Evolutionary conservation across 2,113 vertebrate genomes (phyloP), one percentile per base, ranked within the genome.

Genomic region (Sprattus sprattus): DNA sequence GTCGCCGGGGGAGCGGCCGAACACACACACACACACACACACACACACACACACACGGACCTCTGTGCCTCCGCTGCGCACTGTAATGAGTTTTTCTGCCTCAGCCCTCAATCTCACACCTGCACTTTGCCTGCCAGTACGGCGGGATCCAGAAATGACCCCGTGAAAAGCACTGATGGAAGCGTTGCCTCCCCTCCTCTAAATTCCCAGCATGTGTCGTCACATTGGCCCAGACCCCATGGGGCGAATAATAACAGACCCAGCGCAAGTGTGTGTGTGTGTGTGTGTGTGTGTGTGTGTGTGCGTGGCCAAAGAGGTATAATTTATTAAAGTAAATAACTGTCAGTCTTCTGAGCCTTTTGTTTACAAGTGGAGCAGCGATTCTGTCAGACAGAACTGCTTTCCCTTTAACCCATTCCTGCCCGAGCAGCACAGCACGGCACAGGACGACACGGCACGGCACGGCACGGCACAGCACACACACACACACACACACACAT

Each of bases 351-450:
- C 20, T 82, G 45, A 49, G 82, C 22, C 39, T 45, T 75, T 47
- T 67, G 50, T 88, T 84, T 87, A 60, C 80, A 54, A 67, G 75
- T 47, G 52, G 67, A 78, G 67, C 39, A 52, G 81, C 54, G 67
- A 85, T 86, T 60, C 64, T 84, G 83, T 67, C 28, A 82, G 71
- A 86, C 67, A 10, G 80, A 84, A 84, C 80, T 71, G 10, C 80
- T 46, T 88, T 89, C 89, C 75, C 39, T 84, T 89, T 89, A 88
- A 91, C 90, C 85, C 89, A n/a, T n/a, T n/a, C n/a, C n/a, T n/a
- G n/a, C n/a, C n/a, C n/a, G n/a, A n/a, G n/a, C n/a, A n/a, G n/a
- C n/a, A n/a, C n/a, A n/a, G n/a, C n/a, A n/a, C n/a, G n/a, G n/a
- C n/a, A n/a, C n/a, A n/a, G n/a, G n/a, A n/a, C n/a, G n/a, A n/a